Base-by-base conservation (phyloP, 2,888 invertebrate genomes). In the Acleris sparsana region DNA sequence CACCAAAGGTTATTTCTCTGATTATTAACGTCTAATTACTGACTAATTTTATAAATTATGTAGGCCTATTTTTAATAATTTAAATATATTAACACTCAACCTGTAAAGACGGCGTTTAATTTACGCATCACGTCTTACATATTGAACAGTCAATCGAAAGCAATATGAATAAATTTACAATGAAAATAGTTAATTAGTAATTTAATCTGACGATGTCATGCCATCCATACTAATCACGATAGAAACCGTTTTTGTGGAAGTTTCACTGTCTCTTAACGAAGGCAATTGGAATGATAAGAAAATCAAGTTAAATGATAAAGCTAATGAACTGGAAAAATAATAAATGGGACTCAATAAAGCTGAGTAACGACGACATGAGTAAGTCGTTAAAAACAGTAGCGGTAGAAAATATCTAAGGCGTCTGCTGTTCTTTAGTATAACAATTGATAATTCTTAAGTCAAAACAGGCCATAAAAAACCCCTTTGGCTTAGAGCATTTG, bases 121-220 rank as follows among this genome's bases (percentile, higher is more conserved):
- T 16, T 46, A n/a, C 46, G 46, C 46, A 44, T 55, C 55, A 49
- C n/a, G 60, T 49, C 39, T 65, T 53, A 25, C 60, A 64, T 60
- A 65, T 65, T 44, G 25, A 65, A 29, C 55, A 48, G 60, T 56
- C 51, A 56, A 61, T 65, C 65, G 60, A 61, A 65, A 65, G 55
- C 55, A 61, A 56, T 60, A 60, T 46, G 55, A 44, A 65, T 65
- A 61, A 61, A 65, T 65, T 55, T 61, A 29, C 51, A n/a, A 65
- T 61, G 65, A 65, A 61, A 55, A 65, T 65, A 17, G 60, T 46
- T 65, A 61, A 65, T 65, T 65, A 65, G 60, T 56, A 51, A 60
- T 65, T 51, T 44, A 60, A 64, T 64, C 64, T 49, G 49, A 29
- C 7, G 43, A 44, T 55, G 53, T 55, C 65, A 56, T 61, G 65